phyloP scores from a whole-genome alignment of 2,113 vertebrate species.

The Semnornis frantzii region DNA sequence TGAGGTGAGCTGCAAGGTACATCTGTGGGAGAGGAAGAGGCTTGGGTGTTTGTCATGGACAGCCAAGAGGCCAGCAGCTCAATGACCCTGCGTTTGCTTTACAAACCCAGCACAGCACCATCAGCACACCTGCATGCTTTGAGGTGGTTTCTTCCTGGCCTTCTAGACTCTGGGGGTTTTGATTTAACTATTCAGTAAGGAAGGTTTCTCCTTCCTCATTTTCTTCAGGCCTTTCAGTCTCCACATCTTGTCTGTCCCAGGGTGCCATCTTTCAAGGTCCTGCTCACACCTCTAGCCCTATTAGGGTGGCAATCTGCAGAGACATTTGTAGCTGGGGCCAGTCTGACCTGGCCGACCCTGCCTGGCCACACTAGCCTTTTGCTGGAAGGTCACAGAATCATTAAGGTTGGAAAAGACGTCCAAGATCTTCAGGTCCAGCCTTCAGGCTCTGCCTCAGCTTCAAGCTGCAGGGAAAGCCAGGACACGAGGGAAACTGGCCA shows the following conservation, averaged over 20 bases:
- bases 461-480: neutral
- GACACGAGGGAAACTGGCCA: constrained; percentile 10
- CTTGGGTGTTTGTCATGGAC: neutral
- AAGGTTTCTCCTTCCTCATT: neutral
- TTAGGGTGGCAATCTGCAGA: neutral
- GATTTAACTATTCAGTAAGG: neutral
- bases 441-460: neutral
- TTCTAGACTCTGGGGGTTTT: neutral
- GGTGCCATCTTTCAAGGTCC: neutral
- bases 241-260: neutral
- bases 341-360: neutral
- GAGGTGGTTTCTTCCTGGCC: neutral
- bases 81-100: neutral
- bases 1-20: neutral
- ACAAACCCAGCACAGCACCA: neutral
- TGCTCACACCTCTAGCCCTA: accelerated
- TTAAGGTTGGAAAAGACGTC: no score
- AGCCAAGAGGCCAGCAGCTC: neutral
- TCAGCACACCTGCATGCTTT: neutral
- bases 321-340: neutral
- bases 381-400: neutral
- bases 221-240: neutral
- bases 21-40: neutral
- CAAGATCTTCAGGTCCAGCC: no score
- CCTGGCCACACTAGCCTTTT: neutral